phyloP scores from a whole-genome alignment of 2,797 vertebrate genomes.

The Sciurus carolinensis region DNA sequence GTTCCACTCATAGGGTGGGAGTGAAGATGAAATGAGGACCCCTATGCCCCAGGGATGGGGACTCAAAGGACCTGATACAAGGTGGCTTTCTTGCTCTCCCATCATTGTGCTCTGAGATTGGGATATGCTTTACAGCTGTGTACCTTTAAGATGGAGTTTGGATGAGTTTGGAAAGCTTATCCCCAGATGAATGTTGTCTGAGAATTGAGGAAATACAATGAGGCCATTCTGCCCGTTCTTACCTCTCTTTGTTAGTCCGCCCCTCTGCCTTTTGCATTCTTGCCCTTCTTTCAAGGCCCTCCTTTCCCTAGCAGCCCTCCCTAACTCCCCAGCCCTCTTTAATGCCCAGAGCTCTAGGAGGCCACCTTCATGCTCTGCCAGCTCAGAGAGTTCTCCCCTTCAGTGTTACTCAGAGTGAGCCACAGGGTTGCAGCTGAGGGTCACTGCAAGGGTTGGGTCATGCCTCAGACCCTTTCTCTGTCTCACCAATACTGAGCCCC shows the following conservation, averaged over 20 bases:
- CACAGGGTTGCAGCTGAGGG: background rate
- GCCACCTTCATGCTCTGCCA: background rate
- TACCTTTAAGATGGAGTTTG: background rate
- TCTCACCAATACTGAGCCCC: background rate
- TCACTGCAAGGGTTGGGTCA: rapidly evolving
- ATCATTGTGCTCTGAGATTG: background rate
- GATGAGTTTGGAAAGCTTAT: background rate
- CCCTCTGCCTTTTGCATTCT: background rate
- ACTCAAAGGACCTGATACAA: background rate
- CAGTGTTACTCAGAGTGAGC: background rate
- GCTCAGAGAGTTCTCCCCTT: background rate
- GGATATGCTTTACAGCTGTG: background rate
- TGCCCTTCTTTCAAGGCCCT: background rate
- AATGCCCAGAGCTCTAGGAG: background rate
- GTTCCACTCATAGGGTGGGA: background rate
- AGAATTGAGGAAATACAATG: background rate
- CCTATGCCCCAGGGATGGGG: background rate
- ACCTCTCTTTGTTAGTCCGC: background rate
- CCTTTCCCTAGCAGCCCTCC: background rate
- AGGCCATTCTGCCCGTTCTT: background rate
- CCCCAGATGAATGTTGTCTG: background rate
- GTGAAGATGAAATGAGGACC: background rate
- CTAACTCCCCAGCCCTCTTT: background rate
- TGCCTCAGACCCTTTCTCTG: background rate
- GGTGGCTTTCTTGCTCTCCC: background rate